Evolutionary conservation across 1,140 invertebrate genomes (phyloP).

Genomic region (Holotrichia oblita): DNA sequence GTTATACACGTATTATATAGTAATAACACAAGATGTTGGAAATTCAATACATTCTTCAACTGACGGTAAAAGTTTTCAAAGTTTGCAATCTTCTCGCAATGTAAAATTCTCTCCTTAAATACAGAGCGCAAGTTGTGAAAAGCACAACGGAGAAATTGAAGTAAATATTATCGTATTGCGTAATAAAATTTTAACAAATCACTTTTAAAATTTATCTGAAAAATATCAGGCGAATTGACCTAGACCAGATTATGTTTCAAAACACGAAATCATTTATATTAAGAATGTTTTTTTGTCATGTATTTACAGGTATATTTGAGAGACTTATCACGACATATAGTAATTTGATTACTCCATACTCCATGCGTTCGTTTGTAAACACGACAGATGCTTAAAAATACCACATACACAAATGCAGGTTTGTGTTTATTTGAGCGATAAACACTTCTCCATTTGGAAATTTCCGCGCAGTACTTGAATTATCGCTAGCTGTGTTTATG

Average conservation of each 20-base stretch:
- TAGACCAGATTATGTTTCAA: too few relatives aligned
- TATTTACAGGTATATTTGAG: too few relatives aligned
- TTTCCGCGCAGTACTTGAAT: background rate
- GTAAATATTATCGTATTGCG: too few relatives aligned
- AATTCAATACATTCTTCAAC: conserved; percentile 9
- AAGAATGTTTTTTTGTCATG: too few relatives aligned
- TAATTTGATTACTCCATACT: too few relatives aligned
- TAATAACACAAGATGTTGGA: background rate
- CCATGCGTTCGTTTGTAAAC: background rate
- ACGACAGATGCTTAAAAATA: background rate
- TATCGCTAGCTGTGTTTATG: background rate
- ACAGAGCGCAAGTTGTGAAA: too few relatives aligned
- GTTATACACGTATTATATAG: conserved; percentile 1
- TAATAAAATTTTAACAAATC: too few relatives aligned
- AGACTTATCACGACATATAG: too few relatives aligned
- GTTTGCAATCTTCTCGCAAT: background rate
- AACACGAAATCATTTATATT: too few relatives aligned
- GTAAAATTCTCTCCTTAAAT: background rate
- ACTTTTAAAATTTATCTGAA: too few relatives aligned
- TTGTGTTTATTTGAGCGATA: background rate
- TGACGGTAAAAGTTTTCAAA: background rate
- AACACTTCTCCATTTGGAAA: background rate
- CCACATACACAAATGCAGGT: background rate
- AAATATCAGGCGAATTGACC: too few relatives aligned
- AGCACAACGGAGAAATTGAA: too few relatives aligned